Base-by-base conservation (phyloP, 1,140 invertebrate species). In the Drosophila rhopaloa region DNA sequence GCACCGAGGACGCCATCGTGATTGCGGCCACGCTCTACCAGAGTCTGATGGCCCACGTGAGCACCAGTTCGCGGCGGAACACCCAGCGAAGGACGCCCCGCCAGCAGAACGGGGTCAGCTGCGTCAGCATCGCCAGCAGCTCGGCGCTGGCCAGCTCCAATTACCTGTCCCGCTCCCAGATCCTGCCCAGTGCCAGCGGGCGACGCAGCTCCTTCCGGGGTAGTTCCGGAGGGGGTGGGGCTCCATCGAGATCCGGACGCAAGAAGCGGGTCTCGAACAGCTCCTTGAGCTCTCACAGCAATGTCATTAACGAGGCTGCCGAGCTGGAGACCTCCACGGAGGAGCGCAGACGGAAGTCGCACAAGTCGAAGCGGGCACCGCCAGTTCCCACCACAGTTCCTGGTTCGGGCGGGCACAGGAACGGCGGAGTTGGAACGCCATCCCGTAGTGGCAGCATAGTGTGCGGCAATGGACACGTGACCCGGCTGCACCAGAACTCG, bases 1-100 rank as follows among this genome's bases (percentile, higher is more conserved):
- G 94, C 77, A 95, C 97, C 11, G 97, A 98, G 93, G 97, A 98
- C 91, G 97, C 97, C 24, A 96, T 98, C 32, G 96, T 97, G 0
- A 97, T 98, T 61, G 97, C 97, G 1, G 97, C 97, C 7, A 98
- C 97, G 54, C 93, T 98, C 47, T 98, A 98, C 92, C 96, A 97
- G 91, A 96, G 96, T 0, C 93, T 98, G 51, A 95, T 98, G 92
- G 95, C 95, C 27, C 96, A 97, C 90, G 95, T 98, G 93, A 92
- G 89, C 79, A 81, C 88, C 91, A 90, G 72, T 46, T 90, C 90
- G 19, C 67, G 91, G 32, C 61, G 90, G 4, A 92, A 79, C 63
- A 91, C 86, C 11, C 93, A 93, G 59, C 93, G 93, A 50, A 89
- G 90, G 13, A 93, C 94, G 24, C 94, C 93, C 51, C 95, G 93